Conservation (phyloP, 2,888 invertebrate genomes). For the Cosmia pyralina region DNA sequence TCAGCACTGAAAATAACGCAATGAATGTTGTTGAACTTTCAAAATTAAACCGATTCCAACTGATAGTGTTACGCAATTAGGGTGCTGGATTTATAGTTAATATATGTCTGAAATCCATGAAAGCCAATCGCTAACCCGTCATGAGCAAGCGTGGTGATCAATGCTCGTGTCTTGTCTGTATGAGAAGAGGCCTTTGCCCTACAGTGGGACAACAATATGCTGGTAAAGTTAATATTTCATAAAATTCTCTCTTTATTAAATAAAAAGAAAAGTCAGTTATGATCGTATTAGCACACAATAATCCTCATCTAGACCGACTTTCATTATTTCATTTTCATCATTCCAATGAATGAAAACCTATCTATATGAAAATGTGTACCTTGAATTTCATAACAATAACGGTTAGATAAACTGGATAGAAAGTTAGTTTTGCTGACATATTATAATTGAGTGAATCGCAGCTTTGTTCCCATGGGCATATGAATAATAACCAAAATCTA, state of each 20-base stretch:
- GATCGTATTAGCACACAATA: background rate
- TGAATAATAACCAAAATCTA: conserved; percentile 14
- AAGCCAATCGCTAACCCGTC: too few relatives aligned
- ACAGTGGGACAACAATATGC: too few relatives aligned
- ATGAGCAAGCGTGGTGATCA: too few relatives aligned
- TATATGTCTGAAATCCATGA: too few relatives aligned
- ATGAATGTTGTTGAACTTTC: too few relatives aligned
- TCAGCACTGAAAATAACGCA: too few relatives aligned
- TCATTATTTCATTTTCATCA: background rate
- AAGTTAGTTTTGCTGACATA: conserved; percentile 23
- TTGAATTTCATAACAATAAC: conserved; percentile 18
- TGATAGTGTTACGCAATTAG: too few relatives aligned
- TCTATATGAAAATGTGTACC: conserved; percentile 20
- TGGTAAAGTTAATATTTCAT: too few relatives aligned
- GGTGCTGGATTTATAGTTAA: too few relatives aligned
- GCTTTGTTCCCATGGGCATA: conserved; percentile 6
- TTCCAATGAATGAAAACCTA: background rate
- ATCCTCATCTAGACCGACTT: background rate
- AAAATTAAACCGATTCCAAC: too few relatives aligned
- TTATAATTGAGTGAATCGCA: conserved; percentile 27
- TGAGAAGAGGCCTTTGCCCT: too few relatives aligned
- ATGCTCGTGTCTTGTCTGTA: too few relatives aligned
- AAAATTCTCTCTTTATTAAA: background rate
- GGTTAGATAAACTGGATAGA: conserved; percentile 10
- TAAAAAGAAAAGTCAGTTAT: background rate